phyloP scores from a whole-genome alignment of 1,140 invertebrate species.

The Tetraneura akinire region DNA sequence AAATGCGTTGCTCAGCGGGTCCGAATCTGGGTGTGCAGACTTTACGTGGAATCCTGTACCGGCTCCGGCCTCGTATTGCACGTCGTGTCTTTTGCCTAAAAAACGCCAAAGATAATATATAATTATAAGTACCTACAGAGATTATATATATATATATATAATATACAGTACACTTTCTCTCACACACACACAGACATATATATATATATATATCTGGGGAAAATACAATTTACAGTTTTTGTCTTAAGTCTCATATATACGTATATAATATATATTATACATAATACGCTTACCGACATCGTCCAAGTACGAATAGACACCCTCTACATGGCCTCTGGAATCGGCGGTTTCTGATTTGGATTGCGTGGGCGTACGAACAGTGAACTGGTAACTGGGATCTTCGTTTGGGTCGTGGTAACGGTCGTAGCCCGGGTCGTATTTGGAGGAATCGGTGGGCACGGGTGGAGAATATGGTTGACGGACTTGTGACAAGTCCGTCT shows the following conservation, averaged over 20 bases:
- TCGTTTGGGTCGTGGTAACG: conserved; percentile 71
- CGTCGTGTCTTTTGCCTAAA: conserved; percentile 65
- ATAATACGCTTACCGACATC: conserved; percentile 63
- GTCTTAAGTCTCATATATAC: no score
- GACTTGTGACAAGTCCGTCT: conserved; percentile 69
- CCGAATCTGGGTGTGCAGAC: conserved; percentile 68
- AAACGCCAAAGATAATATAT: background rate
- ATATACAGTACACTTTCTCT: no score
- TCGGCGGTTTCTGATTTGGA: conserved; percentile 68
- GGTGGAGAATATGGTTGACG: conserved; percentile 59
- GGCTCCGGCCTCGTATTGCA: conserved; percentile 71
- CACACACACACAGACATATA: no score
- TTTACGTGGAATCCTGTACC: conserved; percentile 73
- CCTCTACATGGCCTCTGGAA: conserved; percentile 62
- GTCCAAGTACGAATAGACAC: conserved; percentile 69
- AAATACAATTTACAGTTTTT: no score
- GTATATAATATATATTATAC: background rate
- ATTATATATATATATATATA: background rate
- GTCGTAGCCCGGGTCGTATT: conserved; percentile 64
- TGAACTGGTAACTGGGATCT: conserved; percentile 71
- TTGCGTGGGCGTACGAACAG: conserved; percentile 67
- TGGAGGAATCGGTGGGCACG: conserved; percentile 55
- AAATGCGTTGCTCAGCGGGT: conserved; percentile 58
- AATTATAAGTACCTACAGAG: no score
- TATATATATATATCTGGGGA: no score